A percentile compares a stretch with the other conserved stretches of the same genome.
These are phyloP conservation scores for Lethenteron camtschaticum DNA, from an alignment of 2,113 vertebrate species.

Conservation along the genomic window DNA sequence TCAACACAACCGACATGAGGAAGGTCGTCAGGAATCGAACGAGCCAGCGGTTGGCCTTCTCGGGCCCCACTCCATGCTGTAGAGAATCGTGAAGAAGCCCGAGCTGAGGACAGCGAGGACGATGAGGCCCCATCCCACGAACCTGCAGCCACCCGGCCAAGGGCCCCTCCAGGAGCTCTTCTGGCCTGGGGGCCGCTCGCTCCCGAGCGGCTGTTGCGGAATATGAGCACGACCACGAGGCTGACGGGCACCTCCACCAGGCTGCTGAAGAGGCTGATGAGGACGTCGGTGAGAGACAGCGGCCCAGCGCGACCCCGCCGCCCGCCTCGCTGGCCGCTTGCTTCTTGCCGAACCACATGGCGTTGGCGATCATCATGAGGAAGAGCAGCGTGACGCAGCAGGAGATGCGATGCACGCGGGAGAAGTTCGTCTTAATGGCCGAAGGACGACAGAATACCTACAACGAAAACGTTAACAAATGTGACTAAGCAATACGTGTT, in stretches of 20 bases:
- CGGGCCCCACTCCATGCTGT: slow-evolving; percentile 5
- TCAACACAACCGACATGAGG: neutral
- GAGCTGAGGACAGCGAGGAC: neutral
- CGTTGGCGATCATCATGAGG: slow-evolving; percentile 5
- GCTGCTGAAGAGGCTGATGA: neutral
- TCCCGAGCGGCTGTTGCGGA: neutral
- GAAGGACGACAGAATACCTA: too few species aligned
- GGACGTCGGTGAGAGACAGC: neutral
- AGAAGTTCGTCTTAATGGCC: neutral
- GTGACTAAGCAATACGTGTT: too few species aligned
- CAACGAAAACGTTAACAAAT: too few species aligned
- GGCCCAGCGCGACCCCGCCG: neutral
- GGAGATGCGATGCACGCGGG: slow-evolving; percentile 3
- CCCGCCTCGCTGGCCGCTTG: neutral
- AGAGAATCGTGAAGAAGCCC: neutral
- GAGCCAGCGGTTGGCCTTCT: slow-evolving; percentile 6
- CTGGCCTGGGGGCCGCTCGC: neutral
- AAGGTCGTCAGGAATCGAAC: slow-evolving; percentile 1
- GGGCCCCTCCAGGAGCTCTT: neutral
- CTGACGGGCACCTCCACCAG: slow-evolving; percentile 1
- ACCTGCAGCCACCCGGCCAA: neutral
- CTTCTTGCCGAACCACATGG: neutral
- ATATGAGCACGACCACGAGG: neutral
- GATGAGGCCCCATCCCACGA: neutral
- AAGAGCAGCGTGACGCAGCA: slow-evolving; percentile 2